Evolutionary conservation across 1,140 invertebrate species (phyloP).

Genomic region (Hermatobates lingyangjiaoensis): DNA sequence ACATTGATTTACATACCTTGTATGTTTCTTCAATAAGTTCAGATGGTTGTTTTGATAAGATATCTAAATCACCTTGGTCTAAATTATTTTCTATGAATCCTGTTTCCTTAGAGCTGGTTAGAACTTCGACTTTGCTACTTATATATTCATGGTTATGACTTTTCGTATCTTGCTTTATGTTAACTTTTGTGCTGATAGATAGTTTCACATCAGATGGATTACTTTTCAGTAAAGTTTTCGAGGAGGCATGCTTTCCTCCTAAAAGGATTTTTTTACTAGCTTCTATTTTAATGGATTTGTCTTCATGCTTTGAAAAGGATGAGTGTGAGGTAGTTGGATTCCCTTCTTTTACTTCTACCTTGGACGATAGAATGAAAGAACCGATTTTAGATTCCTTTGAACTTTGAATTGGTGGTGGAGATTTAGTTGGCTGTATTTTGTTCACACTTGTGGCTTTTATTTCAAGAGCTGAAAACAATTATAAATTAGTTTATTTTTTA

Average conservation of each 20-base stretch:
- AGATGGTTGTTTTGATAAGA: slow-evolving; percentile 57
- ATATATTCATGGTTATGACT: slow-evolving; percentile 3
- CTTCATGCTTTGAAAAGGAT: neutral
- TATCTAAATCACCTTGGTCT: slow-evolving; percentile 54
- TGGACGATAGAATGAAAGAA: slow-evolving; percentile 12
- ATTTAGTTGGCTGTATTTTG: slow-evolving; percentile 17
- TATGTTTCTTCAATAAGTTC: slow-evolving; percentile 61
- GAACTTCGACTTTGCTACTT: slow-evolving; percentile 18
- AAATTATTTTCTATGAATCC: slow-evolving; percentile 38
- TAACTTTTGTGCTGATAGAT: neutral
- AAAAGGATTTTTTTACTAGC: neutral
- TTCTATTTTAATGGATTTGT: neutral
- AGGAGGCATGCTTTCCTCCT: neutral
- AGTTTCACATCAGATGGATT: neutral
- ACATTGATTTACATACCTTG: too few species aligned
- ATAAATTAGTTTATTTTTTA: neutral
- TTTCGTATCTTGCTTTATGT: slow-evolving; percentile 8
- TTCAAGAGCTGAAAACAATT: neutral
- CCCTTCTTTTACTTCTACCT: slow-evolving; percentile 20
- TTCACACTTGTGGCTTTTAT: neutral
- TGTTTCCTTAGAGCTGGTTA: slow-evolving; percentile 24
- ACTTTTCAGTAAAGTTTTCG: slow-evolving; percentile 7
- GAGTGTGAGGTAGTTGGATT: neutral
- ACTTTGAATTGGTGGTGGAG: slow-evolving; percentile 25
- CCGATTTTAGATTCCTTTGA: slow-evolving; percentile 23